These are phyloP conservation scores for Agrotis ipsilon DNA, from an alignment of 2,888 invertebrate genomes.

Conservation along the genomic window DNA sequence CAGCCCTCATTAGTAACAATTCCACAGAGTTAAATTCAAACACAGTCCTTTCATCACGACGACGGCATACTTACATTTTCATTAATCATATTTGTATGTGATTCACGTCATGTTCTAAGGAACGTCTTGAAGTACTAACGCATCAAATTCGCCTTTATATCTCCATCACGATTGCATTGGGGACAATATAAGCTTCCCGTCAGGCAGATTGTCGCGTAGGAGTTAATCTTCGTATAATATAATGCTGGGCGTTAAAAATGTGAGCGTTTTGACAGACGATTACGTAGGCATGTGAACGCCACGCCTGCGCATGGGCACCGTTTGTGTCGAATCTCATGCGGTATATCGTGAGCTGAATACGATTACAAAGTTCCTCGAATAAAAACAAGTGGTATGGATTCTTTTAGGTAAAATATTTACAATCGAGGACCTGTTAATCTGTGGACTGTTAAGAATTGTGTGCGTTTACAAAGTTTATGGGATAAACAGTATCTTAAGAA, in stretches of 20 bases:
- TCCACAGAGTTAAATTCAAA: slow-evolving; percentile 32
- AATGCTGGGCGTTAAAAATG: slow-evolving; percentile 68
- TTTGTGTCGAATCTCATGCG: slow-evolving; percentile 45
- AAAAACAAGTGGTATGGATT: slow-evolving; percentile 28
- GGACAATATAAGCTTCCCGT: slow-evolving; percentile 79
- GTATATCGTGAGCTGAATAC: slow-evolving; percentile 63
- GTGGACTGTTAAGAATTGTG: neutral
- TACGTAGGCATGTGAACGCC: slow-evolving; percentile 63
- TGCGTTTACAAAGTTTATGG: neutral
- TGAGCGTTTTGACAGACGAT: slow-evolving; percentile 72
- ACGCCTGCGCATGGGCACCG: slow-evolving; percentile 45
- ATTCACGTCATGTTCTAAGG: slow-evolving; percentile 52
- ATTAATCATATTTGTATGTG: slow-evolving; percentile 62
- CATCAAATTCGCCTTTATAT: slow-evolving; percentile 57
- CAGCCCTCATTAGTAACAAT: slow-evolving; percentile 44
- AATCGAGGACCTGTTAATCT: neutral
- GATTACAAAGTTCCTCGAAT: slow-evolving; percentile 43
- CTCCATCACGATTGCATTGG: slow-evolving; percentile 64
- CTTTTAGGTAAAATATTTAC: slow-evolving; percentile 23
- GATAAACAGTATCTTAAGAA: neutral
- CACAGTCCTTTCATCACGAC: slow-evolving; percentile 47
- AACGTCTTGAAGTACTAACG: slow-evolving; percentile 45
- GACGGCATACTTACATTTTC: slow-evolving; percentile 50
- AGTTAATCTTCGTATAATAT: slow-evolving; percentile 74
- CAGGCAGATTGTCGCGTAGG: slow-evolving; percentile 79